Base-by-base conservation (phyloP, 1,140 invertebrate species). In the Meloidogyne floridensis region DNA sequence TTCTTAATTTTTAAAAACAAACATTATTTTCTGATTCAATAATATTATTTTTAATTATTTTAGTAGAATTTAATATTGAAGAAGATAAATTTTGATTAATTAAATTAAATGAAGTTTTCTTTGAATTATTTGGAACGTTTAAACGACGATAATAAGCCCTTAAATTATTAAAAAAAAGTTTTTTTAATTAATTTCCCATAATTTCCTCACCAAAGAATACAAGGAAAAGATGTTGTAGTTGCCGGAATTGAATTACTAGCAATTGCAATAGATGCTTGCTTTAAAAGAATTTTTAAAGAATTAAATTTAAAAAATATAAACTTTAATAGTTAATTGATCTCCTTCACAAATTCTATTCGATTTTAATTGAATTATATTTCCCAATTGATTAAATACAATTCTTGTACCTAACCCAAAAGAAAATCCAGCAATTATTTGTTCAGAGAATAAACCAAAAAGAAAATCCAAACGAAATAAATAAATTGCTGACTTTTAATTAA, bases 391-490 rank as follows among this genome's bases (percentile, higher is more conserved):
- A n/a, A 87, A 56, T 10, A 81, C 54, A 59, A 85, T 79, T 69
- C 85, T 80, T 32, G 85, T 53, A n/a, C 79, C 83, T 11, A 83
- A 74, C 15, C 85, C 85, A 65, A 82, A 69, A 10, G 81, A 84
- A 82, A 84, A 84, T 69, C 85, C 85, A 69, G 72, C 59, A 65
- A 86, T 70, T 42, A 86, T 72, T 43, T 85, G 80, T 77, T 81
- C 74, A 80, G 51, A 76, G 13, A 81, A 18, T 74, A 77, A 82
- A 54, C 75, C 74, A 72, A 86, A 84, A 9, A 86, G 47, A 77
- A 86, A 86, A 53, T 86, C 85, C 18, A 85, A 54, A 75, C 81
- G 83, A 7, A 86, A 47, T 32, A 82, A 54, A 75, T 84, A 86
- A 65, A 85, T 77, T 42, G 72, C 20, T 8, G 80, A 77, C 84